A percentile compares a stretch with the other conserved stretches of the same genome.
Evolutionary conservation across 2,888 invertebrate species (phyloP).

Genomic region (Drosophila anceps): DNA sequence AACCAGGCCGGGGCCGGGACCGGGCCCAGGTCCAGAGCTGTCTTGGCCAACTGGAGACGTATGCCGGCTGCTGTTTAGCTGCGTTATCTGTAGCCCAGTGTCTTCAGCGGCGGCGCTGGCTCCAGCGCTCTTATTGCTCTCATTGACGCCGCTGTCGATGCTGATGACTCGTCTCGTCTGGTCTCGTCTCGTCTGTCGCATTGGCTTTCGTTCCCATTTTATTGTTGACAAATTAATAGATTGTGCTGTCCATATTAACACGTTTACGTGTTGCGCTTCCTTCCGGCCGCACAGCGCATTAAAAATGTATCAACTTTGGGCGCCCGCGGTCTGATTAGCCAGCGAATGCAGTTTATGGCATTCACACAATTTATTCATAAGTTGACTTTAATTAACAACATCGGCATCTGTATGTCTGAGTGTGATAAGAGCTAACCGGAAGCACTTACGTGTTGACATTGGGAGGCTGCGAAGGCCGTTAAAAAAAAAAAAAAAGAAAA

Average conservation of each 20-base stretch:
- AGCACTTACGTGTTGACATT: slow-evolving; percentile 58
- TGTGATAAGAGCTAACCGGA: slow-evolving; percentile 49
- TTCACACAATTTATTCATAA: slow-evolving; percentile 58
- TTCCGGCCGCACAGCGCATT: slow-evolving; percentile 72
- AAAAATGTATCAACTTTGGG: slow-evolving; percentile 66
- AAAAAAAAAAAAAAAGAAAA: slow-evolving; percentile 6
- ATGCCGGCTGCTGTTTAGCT: slow-evolving; percentile 24
- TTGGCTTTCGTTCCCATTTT: slow-evolving; percentile 63
- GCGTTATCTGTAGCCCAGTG: slow-evolving; percentile 44
- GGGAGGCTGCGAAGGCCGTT: slow-evolving; percentile 22
- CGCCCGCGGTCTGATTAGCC: slow-evolving; percentile 69
- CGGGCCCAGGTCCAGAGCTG: slow-evolving; percentile 37
- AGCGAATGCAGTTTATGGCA: slow-evolving; percentile 69
- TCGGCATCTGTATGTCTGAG: background rate
- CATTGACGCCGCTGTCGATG: slow-evolving; percentile 56
- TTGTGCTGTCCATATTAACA: slow-evolving; percentile 83
- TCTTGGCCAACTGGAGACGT: slow-evolving; percentile 31
- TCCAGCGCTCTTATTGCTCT: slow-evolving; percentile 31
- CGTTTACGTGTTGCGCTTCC: slow-evolving; percentile 81
- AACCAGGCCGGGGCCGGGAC: slow-evolving; percentile 26
- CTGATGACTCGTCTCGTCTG: slow-evolving; percentile 16
- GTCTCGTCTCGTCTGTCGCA: slow-evolving; percentile 46
- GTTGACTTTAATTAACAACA: slow-evolving; percentile 66
- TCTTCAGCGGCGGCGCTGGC: background rate
- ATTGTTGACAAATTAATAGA: slow-evolving; percentile 84